These are phyloP conservation scores for Cinclus mexicanus DNA, from an alignment of 2,113 vertebrate genomes.

Conservation along the genomic window DNA sequence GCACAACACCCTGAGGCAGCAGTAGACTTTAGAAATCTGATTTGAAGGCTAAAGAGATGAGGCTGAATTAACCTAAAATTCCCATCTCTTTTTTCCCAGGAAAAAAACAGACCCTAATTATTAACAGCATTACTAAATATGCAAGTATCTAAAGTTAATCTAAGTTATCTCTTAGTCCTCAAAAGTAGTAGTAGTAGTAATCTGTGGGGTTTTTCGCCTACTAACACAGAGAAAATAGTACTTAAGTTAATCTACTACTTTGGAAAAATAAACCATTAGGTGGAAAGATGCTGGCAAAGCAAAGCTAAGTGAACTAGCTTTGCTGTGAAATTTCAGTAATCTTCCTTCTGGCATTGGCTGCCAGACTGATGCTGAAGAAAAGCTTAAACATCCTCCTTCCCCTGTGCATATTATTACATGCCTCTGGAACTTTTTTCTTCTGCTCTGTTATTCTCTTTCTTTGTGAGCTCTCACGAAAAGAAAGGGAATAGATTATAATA, in stretches of 20 bases:
- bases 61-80: not conserved
- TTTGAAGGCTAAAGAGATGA: not conserved
- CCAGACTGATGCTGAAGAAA: not conserved
- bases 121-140: not conserved
- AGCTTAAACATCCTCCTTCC: slow-evolving; percentile 1
- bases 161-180: not conserved
- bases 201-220: fast-evolving
- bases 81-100: not conserved
- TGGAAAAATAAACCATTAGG: not conserved
- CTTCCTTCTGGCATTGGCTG: slow-evolving; percentile 4
- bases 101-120: not conserved
- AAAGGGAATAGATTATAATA: slow-evolving; percentile 60
- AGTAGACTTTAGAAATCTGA: not conserved
- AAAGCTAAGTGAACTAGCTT: not conserved
- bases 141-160: not conserved
- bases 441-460: slow-evolving; percentile 26
- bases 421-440: slow-evolving; percentile 45
- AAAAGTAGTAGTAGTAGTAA: not conserved
- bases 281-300: not conserved
- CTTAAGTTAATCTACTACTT: not conserved
- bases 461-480: not conserved
- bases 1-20: not conserved
- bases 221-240: not conserved
- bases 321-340: slow-evolving; percentile 11
- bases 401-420: slow-evolving; percentile 21